phyloP scores from a whole-genome alignment of 2,888 invertebrate genomes.

The Gastracanthus pulcherrimus region DNA sequence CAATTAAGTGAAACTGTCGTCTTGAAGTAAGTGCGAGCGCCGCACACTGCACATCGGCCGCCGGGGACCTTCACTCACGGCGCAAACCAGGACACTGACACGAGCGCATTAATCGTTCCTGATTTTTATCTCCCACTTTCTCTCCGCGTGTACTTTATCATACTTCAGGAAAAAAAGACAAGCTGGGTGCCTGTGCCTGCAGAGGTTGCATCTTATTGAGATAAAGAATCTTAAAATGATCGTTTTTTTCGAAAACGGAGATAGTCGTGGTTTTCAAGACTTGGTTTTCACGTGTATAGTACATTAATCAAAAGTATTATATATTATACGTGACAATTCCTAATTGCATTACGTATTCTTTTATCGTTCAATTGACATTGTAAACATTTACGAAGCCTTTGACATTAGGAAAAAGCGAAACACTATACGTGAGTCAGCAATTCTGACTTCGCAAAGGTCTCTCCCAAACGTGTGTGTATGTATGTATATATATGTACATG shows the following conservation, averaged over 20 bases:
- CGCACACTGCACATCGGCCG: slow-evolving; percentile 31
- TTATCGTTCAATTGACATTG: neutral
- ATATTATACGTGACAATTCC: neutral
- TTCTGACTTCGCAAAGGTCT: neutral
- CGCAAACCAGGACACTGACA: no score
- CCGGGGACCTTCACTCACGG: slow-evolving; percentile 58
- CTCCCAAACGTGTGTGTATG: neutral
- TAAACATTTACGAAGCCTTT: neutral
- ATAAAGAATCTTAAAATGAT: no score
- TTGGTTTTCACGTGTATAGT: neutral
- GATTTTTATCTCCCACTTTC: slow-evolving; percentile 20
- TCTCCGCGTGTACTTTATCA: no score
- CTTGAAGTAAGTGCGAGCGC: slow-evolving; percentile 24
- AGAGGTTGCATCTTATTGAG: no score
- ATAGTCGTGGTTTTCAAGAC: neutral
- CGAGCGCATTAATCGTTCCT: neutral
- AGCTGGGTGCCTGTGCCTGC: no score
- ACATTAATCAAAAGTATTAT: neutral
- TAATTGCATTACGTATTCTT: neutral
- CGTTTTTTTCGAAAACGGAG: no score
- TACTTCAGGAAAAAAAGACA: no score
- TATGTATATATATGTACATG: no score
- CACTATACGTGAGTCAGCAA: neutral
- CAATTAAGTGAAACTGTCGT: slow-evolving; percentile 65
- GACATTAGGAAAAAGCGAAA: neutral